Conservation (phyloP, 2,113 vertebrate species). For the Channa argus region DNA sequence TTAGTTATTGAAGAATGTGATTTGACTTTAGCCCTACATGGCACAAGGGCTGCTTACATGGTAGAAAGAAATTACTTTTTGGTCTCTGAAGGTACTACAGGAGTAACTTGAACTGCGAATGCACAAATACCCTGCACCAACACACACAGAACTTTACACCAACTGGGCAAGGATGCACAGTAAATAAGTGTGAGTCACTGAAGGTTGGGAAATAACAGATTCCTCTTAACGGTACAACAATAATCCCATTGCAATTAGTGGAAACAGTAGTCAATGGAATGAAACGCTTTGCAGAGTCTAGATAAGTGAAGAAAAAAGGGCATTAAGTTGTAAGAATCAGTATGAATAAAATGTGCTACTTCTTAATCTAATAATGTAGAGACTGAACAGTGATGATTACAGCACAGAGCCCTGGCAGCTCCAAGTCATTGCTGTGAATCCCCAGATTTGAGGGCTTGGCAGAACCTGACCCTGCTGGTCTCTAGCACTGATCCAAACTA, state of each 20-base stretch:
- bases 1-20: conserved; percentile 26
- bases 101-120: not conserved
- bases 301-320: not conserved
- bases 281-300: not conserved
- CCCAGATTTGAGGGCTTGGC: not conserved
- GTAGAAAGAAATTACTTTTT: not conserved
- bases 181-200: not conserved
- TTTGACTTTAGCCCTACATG: not conserved
- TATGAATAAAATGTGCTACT: conserved; percentile 4
- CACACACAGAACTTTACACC: not conserved
- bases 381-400: not conserved
- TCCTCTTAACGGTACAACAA: not conserved
- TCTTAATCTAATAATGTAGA: conserved; percentile 1
- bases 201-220: conserved; percentile 18
- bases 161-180: not conserved
- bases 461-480: conserved; percentile 13
- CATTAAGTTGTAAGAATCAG: not conserved
- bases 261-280: not conserved
- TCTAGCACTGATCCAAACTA: conserved; percentile 17
- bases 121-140: not conserved
- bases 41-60: not conserved
- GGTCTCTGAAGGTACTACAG: not conserved
- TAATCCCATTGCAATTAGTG: not conserved
- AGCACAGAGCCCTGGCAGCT: conserved; percentile 16
- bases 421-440: conserved; percentile 9